Conservation (phyloP, 2,797 vertebrate species). For the Diplodus sargus region DNA sequence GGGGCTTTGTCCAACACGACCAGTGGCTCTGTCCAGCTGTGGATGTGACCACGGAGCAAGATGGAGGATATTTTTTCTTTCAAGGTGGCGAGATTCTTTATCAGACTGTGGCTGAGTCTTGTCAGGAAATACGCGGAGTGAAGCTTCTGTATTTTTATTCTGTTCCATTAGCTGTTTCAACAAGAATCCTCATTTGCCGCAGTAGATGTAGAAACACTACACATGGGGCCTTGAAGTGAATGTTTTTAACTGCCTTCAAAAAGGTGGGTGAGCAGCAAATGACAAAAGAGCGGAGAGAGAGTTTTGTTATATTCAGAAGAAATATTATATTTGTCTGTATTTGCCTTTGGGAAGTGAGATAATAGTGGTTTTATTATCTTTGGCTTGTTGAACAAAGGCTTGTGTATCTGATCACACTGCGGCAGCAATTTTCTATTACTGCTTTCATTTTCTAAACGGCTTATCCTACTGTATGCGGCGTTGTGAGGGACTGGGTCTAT, state of each 20-base stretch:
- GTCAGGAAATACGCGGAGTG: conserved; percentile 19
- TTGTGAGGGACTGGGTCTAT: neutral
- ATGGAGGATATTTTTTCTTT: conserved; percentile 33
- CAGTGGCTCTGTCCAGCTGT: conserved; percentile 56
- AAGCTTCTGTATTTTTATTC: conserved; percentile 12
- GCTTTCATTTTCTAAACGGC: neutral
- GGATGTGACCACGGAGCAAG: conserved; percentile 56
- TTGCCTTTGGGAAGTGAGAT: neutral
- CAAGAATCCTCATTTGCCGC: conserved; percentile 15
- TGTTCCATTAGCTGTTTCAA: conserved; percentile 13
- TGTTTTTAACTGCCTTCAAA: neutral
- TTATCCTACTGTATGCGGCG: neutral
- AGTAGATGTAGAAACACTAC: neutral
- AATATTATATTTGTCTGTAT: neutral
- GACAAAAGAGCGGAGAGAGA: neutral
- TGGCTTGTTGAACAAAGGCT: neutral
- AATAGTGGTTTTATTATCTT: neutral
- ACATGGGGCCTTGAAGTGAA: neutral
- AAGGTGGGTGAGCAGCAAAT: neutral
- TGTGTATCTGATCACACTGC: neutral
- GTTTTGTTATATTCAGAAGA: neutral
- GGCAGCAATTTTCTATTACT: neutral
- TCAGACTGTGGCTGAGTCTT: conserved; percentile 18
- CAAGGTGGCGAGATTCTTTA: conserved; percentile 33
- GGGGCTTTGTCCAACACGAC: conserved; percentile 53